A percentile compares a stretch with the other conserved stretches of the same genome.
phyloP scores from a whole-genome alignment of 2,888 invertebrate genomes.

The Brenthis daphne region DNA sequence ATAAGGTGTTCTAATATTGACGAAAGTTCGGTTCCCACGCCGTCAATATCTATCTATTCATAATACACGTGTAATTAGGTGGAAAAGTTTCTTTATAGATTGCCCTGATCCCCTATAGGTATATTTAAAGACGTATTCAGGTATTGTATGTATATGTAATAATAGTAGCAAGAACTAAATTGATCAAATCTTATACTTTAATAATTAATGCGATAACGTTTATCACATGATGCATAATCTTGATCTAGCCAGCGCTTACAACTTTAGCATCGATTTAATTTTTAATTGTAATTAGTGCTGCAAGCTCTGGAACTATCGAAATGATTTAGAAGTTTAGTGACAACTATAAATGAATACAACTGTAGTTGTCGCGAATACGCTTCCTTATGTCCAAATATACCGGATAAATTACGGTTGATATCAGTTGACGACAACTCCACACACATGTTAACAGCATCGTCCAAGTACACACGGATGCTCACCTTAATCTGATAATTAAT shows the following conservation, averaged over 20 bases:
- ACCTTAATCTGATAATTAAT: slow-evolving; percentile 83
- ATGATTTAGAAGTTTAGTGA: slow-evolving; percentile 10
- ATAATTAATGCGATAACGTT: background rate
- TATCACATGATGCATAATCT: slow-evolving; percentile 1
- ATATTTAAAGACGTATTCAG: too few relatives aligned
- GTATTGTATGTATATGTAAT: too few relatives aligned
- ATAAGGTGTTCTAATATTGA: too few relatives aligned
- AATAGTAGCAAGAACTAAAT: too few relatives aligned
- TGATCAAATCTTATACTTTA: too few relatives aligned
- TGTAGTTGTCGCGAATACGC: slow-evolving; percentile 30
- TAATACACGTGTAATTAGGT: too few relatives aligned
- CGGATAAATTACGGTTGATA: slow-evolving; percentile 49
- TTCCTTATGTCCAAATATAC: slow-evolving; percentile 42
- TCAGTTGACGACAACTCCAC: slow-evolving; percentile 53
- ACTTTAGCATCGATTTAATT: slow-evolving; percentile 1
- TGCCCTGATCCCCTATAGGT: too few relatives aligned
- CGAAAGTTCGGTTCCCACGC: too few relatives aligned
- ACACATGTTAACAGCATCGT: slow-evolving; percentile 57
- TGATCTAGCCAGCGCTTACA: background rate
- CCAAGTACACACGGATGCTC: slow-evolving; percentile 73
- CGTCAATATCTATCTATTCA: too few relatives aligned
- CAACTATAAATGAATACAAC: slow-evolving; percentile 25
- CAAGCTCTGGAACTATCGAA: background rate
- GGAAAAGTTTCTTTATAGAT: too few relatives aligned
- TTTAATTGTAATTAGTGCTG: background rate